phyloP scores from a whole-genome alignment of 2,113 vertebrate species.

The Uria lomvia region DNA sequence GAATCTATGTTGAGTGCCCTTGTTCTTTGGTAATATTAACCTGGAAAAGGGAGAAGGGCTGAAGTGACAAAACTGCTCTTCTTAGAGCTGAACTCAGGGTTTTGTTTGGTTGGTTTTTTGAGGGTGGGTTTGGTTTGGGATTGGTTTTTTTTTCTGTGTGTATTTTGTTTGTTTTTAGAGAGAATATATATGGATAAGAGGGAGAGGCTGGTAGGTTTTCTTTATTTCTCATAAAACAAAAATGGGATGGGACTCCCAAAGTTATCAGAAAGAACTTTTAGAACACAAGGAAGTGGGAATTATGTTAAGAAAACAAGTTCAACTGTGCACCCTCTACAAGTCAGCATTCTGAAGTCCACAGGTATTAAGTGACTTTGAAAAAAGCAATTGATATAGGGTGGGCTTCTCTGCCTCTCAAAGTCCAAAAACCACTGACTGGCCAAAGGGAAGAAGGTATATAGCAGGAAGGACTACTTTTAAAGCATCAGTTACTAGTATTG shows the following conservation, averaged over 20 bases:
- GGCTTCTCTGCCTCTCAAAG: neutral
- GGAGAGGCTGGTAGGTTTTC: too few relatives aligned
- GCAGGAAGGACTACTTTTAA: neutral
- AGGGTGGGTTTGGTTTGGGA: neutral
- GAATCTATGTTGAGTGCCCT: neutral
- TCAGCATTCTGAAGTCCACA: neutral
- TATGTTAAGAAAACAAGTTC: neutral
- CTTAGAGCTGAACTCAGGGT: neutral
- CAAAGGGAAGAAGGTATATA: neutral
- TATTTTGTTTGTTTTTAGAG: neutral
- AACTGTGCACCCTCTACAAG: neutral
- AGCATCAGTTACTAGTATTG: neutral
- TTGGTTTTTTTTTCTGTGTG: neutral
- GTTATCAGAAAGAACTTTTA: neutral
- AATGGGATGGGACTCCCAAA: neutral
- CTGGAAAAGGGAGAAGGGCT: neutral
- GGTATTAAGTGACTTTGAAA: neutral
- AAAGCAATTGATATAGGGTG: neutral
- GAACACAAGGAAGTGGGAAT: neutral
- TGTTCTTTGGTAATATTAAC: neutral
- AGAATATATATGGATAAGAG: neutral
- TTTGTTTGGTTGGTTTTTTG: neutral
- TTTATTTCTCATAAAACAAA: neutral
- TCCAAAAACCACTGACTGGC: neutral
- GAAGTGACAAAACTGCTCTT: neutral